Evolutionary conservation across 2,113 vertebrate genomes (phyloP), one percentile per base, ranked within the genome.

Genomic region (Illadopsis cleaveri): DNA sequence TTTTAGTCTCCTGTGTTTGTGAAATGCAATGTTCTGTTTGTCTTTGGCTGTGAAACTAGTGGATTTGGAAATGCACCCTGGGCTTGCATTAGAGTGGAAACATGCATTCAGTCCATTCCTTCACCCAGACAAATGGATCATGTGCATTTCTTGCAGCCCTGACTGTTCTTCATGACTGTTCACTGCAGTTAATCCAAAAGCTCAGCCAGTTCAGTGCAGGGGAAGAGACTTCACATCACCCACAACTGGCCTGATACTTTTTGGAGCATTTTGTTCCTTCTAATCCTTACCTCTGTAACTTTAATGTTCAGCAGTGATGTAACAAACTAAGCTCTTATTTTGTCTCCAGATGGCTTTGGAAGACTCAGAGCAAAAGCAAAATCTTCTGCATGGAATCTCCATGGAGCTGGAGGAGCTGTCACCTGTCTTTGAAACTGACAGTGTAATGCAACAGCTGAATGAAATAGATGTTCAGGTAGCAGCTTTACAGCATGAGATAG

Each of bases 321-420:
- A 40, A 53, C 33, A 81, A 47, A 58, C 38, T 71, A 65, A 78
- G 16, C 45, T 95, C 13, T 82, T 47, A 4, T 50, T 70, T 66
- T 72, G 47, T 95, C 24, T 90, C 44, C 92, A 99, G 99, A 98
- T 98, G 98, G 99, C 99, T 77, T 91, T 99, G 95, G 98, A 99
- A 66, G 99, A 99, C 95, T 99, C 98, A 0, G 98, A 98, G 20
- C 99, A 99, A 97, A 99, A 99, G 93, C 98, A 98, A 40, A 97
- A 70, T 77, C 97, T 98, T 17, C 97, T 99, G 40, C 98, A 98
- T 65, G 94, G 91, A 21, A 95, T 99, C 83, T 96, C 89, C 47
- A 88, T 97, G 1, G 98, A 99, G 66, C 93, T 99, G 65, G 96
- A 97, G 89, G 99, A 99, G 37, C 97, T 99, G 91, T 97, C 98